Conservation (phyloP, 2,797 vertebrate genomes). For the Siniperca undulata region DNA sequence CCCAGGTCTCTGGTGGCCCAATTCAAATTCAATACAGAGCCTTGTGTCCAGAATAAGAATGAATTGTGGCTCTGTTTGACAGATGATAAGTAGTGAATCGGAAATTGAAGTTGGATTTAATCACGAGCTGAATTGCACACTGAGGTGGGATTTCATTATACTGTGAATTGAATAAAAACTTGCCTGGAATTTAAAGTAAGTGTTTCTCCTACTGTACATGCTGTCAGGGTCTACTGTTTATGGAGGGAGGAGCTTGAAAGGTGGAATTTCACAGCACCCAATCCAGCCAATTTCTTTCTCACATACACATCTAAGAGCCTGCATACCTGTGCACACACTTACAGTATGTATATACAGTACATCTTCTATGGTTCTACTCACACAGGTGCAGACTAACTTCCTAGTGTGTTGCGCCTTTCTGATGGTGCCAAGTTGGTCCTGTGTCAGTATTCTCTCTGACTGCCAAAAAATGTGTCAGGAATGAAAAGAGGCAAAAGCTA, state of each 20-base stretch:
- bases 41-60: slow-evolving; percentile 73
- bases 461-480: slow-evolving; percentile 65
- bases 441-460: slow-evolving; percentile 54
- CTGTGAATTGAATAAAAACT: slow-evolving; percentile 40
- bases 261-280: slow-evolving; percentile 79
- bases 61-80: slow-evolving; percentile 73
- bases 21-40: slow-evolving; percentile 70
- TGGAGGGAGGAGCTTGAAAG: slow-evolving; percentile 55
- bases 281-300: slow-evolving; percentile 57
- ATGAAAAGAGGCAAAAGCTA: slow-evolving; percentile 44
- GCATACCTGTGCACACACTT: slow-evolving; percentile 55
- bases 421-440: slow-evolving; percentile 58
- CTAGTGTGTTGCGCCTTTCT: slow-evolving; percentile 53
- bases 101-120: slow-evolving; percentile 63
- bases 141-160: slow-evolving; percentile 51
- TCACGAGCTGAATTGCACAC: slow-evolving; percentile 37
- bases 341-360: slow-evolving; percentile 59
- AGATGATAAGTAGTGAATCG: slow-evolving; percentile 60
- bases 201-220: slow-evolving; percentile 52
- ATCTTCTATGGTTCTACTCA: slow-evolving; percentile 60
- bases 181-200: slow-evolving; percentile 35
- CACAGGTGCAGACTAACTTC: slow-evolving; percentile 68
- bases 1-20: slow-evolving; percentile 75
- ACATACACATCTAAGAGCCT: slow-evolving; percentile 56
- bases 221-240: slow-evolving; percentile 51